Evolutionary conservation across 2,888 invertebrate species (phyloP).

Genomic region (Drosophila putrida): DNA sequence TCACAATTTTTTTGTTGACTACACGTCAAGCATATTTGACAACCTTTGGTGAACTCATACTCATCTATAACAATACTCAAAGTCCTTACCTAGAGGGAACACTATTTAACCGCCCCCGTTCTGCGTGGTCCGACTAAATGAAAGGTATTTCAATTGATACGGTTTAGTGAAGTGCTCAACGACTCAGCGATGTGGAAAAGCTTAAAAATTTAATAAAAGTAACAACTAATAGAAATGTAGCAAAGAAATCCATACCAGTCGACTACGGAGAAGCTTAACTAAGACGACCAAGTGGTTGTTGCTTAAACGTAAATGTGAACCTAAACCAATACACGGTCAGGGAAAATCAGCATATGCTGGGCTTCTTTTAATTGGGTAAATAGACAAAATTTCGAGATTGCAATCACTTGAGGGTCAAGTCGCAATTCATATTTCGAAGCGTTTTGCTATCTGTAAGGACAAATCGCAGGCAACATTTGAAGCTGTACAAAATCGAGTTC

Average conservation of each 20-base stretch:
- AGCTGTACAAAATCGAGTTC: constrained; percentile 40
- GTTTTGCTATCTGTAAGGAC: constrained; percentile 29
- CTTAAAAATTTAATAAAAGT: constrained; percentile 73
- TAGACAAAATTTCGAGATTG: constrained; percentile 37
- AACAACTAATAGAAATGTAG: constrained; percentile 40
- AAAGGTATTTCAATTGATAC: constrained; percentile 75
- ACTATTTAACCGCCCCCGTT: constrained; percentile 32
- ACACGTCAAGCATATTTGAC: not conserved
- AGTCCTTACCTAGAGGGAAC: constrained; percentile 7
- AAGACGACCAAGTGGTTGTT: constrained; percentile 4
- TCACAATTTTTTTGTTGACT: not conserved
- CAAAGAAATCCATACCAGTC: constrained; percentile 54
- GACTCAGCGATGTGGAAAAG: constrained; percentile 67
- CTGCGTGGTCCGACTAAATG: constrained; percentile 14
- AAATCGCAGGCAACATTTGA: constrained; percentile 48
- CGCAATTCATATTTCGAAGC: constrained; percentile 33
- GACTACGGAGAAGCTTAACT: constrained; percentile 24
- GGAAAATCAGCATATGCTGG: constrained; percentile 78
- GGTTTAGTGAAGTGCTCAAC: constrained; percentile 70
- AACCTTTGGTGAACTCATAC: not conserved
- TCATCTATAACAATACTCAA: constrained; percentile 13
- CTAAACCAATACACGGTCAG: constrained; percentile 21
- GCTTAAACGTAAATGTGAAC: constrained; percentile 9
- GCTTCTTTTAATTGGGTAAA: constrained; percentile 82
- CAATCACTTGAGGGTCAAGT: constrained; percentile 43